phyloP scores from a whole-genome alignment of 1,140 invertebrate genomes.

The Neomicropteryx cornuta region DNA sequence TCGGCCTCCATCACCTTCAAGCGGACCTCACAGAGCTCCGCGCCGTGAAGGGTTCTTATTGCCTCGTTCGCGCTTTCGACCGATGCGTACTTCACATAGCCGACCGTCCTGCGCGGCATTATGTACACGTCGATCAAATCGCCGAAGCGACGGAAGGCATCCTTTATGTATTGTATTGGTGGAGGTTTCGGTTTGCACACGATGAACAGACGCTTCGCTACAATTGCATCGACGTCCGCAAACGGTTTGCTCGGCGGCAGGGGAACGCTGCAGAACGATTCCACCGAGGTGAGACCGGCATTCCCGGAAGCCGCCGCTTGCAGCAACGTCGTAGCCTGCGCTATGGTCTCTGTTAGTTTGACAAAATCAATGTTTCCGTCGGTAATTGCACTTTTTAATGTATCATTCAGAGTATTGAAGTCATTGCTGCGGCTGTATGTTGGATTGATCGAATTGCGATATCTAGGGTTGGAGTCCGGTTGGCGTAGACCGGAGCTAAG shows the following conservation, averaged over 20 bases:
- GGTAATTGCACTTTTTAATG: conserved; percentile 7
- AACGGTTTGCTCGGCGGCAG: conserved; percentile 63
- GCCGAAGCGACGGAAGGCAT: conserved; percentile 88
- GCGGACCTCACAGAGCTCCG: conserved; percentile 69
- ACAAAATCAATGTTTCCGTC: conserved; percentile 38
- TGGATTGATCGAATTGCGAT: conserved; percentile 1
- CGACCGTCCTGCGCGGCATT: conserved; percentile 79
- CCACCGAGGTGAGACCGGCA: conserved; percentile 16
- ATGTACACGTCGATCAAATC: conserved; percentile 86
- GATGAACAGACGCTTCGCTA: conserved; percentile 50
- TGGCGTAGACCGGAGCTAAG: conserved; percentile 24
- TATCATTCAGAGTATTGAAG: conserved; percentile 1
- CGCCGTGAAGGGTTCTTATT: conserved; percentile 63
- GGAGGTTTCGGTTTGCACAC: conserved; percentile 75
- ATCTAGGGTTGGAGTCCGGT: not conserved
- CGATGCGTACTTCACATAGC: conserved; percentile 81
- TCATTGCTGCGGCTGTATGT: conserved; percentile 1
- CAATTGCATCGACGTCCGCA: conserved; percentile 53
- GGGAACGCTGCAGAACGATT: conserved; percentile 46
- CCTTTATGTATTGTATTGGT: conserved; percentile 67
- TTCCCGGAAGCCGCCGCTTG: conserved; percentile 44
- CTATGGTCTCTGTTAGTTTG: conserved; percentile 55
- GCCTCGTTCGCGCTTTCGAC: conserved; percentile 68
- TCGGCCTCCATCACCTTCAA: conserved; percentile 85
- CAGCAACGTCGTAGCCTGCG: conserved; percentile 56